Percentiles rank a stretch among this genome's conserved stretches.
Evolutionary conservation across 2,888 invertebrate species (phyloP).

Genomic region (Drosophila bunnanda): DNA sequence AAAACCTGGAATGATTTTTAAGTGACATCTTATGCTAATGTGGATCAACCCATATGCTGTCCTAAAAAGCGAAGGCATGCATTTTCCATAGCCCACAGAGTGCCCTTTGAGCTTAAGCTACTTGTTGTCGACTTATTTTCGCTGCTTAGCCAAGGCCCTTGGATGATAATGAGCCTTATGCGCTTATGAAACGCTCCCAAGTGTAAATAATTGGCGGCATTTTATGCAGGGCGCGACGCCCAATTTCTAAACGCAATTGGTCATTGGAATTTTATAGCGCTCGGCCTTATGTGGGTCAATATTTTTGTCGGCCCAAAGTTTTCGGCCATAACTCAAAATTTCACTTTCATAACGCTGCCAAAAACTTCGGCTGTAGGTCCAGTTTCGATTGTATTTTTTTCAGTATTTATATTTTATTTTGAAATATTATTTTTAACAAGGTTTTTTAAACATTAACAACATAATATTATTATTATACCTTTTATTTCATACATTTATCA

Average conservation of each 20-base stretch:
- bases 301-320: conserved; percentile 32
- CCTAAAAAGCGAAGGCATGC: conserved; percentile 5
- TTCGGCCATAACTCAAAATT: conserved; percentile 59
- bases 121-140: conserved; percentile 19
- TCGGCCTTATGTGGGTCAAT: conserved; percentile 54
- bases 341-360: conserved; percentile 63
- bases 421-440: conserved; percentile 85
- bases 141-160: conserved; percentile 40
- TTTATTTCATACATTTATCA: conserved; percentile 63
- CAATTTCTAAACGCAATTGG: conserved; percentile 76
- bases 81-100: conserved; percentile 12
- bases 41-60: background rate
- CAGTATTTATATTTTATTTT: conserved; percentile 81
- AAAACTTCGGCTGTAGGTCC: conserved; percentile 5
- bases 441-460: conserved; percentile 85
- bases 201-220: conserved; percentile 57
- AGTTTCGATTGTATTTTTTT: conserved; percentile 48
- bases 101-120: conserved; percentile 8
- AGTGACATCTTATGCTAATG: conserved; percentile 6
- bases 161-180: conserved; percentile 27
- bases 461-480: conserved; percentile 78
- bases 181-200: conserved; percentile 61
- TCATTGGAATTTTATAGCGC: conserved; percentile 67
- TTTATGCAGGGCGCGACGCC: conserved; percentile 66
- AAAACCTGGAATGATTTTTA: conserved; percentile 7